A percentile compares a stretch with the other conserved stretches of the same genome.
These are phyloP conservation scores for Anagyrus pseudococci DNA, from an alignment of 2,888 invertebrate species.

Conservation along the genomic window DNA sequence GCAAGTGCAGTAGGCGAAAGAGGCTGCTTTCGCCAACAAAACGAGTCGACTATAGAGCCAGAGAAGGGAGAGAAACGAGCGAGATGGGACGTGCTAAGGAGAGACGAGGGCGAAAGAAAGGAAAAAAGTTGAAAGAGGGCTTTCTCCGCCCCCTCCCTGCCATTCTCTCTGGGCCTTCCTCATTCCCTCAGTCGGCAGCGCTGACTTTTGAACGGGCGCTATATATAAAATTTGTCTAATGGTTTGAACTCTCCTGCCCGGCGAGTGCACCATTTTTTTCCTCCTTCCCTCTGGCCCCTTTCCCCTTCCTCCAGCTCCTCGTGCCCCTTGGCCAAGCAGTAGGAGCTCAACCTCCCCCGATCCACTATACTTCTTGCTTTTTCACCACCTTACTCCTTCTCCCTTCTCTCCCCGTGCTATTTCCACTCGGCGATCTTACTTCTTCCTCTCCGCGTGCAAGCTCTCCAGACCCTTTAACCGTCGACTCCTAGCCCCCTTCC, in stretches of 20 bases:
- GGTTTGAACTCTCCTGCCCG: slow-evolving; percentile 45
- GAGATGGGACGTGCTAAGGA: slow-evolving; percentile 14
- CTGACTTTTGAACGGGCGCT: slow-evolving; percentile 38
- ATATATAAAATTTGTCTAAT: slow-evolving; percentile 59
- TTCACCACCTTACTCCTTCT: neutral
- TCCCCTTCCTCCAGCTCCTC: slow-evolving; percentile 4
- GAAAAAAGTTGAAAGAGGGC: slow-evolving; percentile 38
- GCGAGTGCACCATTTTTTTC: slow-evolving; percentile 37
- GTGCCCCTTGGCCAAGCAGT: too few relatives aligned
- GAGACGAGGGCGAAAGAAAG: slow-evolving; percentile 11
- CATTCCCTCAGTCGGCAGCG: slow-evolving; percentile 20
- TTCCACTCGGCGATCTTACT: slow-evolving; percentile 42
- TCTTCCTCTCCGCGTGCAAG: slow-evolving; percentile 28
- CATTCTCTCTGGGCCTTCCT: slow-evolving; percentile 10
- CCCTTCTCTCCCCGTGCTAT: slow-evolving; percentile 39
- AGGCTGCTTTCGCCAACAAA: slow-evolving; percentile 1
- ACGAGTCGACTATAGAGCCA: slow-evolving; percentile 4
- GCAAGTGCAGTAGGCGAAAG: slow-evolving; percentile 21
- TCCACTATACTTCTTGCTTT: too few relatives aligned
- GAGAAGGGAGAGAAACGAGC: slow-evolving; percentile 1
- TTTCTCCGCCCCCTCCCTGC: slow-evolving; percentile 30
- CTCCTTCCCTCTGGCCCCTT: slow-evolving; percentile 8
- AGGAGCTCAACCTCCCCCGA: too few relatives aligned
- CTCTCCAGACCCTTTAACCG: neutral
- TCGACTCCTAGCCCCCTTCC: neutral